These are phyloP conservation scores for Hartigia nigra DNA, from an alignment of 2,888 invertebrate species.

Conservation along the genomic window DNA sequence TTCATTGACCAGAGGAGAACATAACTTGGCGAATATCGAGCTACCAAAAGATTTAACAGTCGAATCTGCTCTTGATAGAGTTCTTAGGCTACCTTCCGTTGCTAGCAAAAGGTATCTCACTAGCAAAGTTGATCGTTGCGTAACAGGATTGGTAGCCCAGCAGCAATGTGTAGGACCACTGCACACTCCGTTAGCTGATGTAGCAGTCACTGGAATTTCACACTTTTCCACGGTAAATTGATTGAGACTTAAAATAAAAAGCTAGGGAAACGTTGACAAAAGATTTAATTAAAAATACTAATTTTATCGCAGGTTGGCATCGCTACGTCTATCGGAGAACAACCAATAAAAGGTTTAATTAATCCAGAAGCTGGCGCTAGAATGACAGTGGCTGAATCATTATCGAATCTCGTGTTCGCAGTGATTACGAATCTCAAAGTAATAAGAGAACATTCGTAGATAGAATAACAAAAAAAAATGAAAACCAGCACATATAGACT, in stretches of 20 bases:
- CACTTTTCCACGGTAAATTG: constrained; percentile 77
- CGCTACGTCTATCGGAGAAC: constrained; percentile 96
- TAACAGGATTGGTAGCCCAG: constrained; percentile 94
- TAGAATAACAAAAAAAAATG: constrained; percentile 9
- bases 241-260: not conserved
- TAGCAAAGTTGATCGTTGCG: constrained; percentile 95
- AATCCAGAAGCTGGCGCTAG: constrained; percentile 89
- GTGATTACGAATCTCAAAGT: constrained; percentile 70
- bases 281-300: not conserved
- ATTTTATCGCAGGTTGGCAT: constrained; percentile 72
- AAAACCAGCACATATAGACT: not conserved
- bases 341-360: constrained; percentile 93
- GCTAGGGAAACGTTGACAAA: not conserved
- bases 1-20: constrained; percentile 69
- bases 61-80: constrained; percentile 78
- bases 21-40: constrained; percentile 68
- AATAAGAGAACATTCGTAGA: constrained; percentile 6
- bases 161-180: constrained; percentile 98
- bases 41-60: constrained; percentile 73
- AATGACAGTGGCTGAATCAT: constrained; percentile 93
- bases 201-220: constrained; percentile 89
- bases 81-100: constrained; percentile 89
- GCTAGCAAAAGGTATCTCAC: constrained; percentile 95
- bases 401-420: constrained; percentile 91
- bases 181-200: constrained; percentile 96